Evolutionary conservation across 2,113 vertebrate genomes (phyloP), one percentile per base, ranked within the genome.

Genomic region (Rhinogobius similis): DNA sequence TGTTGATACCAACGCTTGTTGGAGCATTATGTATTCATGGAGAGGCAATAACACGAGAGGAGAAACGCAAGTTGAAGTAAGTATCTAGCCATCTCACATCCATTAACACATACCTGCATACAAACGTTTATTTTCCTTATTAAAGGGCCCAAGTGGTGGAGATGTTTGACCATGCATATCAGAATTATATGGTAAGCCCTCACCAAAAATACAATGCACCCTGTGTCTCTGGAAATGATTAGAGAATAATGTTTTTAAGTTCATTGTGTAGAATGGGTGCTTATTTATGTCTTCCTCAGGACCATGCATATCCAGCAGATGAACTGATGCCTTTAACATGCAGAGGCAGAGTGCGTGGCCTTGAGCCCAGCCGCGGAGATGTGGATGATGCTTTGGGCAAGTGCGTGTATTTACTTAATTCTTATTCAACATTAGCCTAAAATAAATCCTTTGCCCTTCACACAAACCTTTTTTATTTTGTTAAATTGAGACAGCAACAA

Each of bases 131-230:
- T 1, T 43, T 76, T 21, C 65, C 21, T 62, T 20, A 13, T 16
- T 7, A 41, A 89, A 99, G 98, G 92, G 94, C 93, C 92, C 97
- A 99, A 94, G 98, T 99, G 77, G 89, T 98, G 76, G 97, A 99
- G 92, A 99, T 99, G 98, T 99, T 99, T 92, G 96, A 99, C 92
- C 98, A 99, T 80, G 98, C 98, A 36, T 99, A 97, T 87, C 95
- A 95, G 86, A 99, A 96, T 92, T 99, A 99, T 65, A 99, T 99
- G 98, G 98, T 99, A 92, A 94, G 96, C 84, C 29, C 13, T 43
- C 10, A 24, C n/a, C 9, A 36, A 43, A 63, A 43, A 63, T 24
- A 8, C 10, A 10, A 11, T 39, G 32, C 32, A 36, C 5, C 24
- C 2, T 63, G n/a, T 63, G 29, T 10, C 18, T 39, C 12, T 41